Percentiles rank a stretch among this genome's conserved stretches.
phyloP scores from a whole-genome alignment of 2,113 vertebrate species.

The Corythaeola cristata region DNA sequence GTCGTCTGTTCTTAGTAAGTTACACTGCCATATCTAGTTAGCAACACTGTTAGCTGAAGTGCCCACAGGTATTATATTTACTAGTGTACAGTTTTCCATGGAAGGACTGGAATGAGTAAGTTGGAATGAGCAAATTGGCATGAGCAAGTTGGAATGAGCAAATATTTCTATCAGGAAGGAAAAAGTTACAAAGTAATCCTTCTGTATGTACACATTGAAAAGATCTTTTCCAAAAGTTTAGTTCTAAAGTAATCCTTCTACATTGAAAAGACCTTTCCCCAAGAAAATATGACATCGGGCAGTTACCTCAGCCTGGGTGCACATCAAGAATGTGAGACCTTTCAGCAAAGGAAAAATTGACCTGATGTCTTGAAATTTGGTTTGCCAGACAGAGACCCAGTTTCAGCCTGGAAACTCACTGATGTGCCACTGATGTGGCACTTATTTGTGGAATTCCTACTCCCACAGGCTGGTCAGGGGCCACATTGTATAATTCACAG shows the following conservation, averaged over 20 bases:
- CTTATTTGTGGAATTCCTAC: background rate
- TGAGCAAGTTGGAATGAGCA: background rate
- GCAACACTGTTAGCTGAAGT: background rate
- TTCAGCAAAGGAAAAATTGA: background rate
- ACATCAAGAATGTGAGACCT: background rate
- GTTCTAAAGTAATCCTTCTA: background rate
- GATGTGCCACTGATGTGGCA: background rate
- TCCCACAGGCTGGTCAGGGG: background rate
- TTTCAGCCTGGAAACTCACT: background rate
- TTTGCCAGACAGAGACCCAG: background rate
- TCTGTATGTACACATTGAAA: background rate
- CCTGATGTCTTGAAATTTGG: background rate
- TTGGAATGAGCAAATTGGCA: background rate
- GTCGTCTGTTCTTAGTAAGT: rapidly evolving
- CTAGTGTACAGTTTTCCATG: background rate
- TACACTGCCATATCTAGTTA: background rate
- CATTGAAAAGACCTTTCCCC: background rate
- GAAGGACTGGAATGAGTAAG: background rate
- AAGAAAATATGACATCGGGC: background rate
- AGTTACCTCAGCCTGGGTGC: background rate
- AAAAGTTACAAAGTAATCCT: background rate
- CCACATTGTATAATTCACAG: background rate
- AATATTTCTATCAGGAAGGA: background rate
- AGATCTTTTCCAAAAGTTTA: background rate
- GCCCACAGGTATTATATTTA: background rate